Conservation (phyloP, 2,113 vertebrate genomes). For the Menidia beryllina region DNA sequence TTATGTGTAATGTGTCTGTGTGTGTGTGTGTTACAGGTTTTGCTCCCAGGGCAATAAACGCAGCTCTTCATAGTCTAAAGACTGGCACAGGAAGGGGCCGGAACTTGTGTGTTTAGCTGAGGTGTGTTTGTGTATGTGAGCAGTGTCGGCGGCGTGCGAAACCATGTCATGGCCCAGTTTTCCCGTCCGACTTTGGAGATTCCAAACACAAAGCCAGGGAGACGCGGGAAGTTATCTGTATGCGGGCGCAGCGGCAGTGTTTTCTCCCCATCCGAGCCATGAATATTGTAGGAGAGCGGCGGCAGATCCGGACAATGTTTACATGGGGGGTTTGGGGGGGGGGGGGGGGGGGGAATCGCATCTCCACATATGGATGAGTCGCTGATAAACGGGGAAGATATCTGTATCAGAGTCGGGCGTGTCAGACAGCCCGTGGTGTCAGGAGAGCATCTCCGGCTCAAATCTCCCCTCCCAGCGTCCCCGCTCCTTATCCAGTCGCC, state of each 20-base stretch:
- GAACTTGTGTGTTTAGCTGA: background rate
- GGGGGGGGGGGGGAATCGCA: constrained; percentile 4
- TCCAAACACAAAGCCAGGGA: constrained; percentile 12
- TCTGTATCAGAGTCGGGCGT: constrained; percentile 47
- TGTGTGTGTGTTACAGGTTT: constrained; percentile 7
- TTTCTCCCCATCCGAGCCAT: constrained; percentile 46
- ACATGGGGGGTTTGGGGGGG: constrained; percentile 30
- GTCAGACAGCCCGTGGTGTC: constrained; percentile 34
- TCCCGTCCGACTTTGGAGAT: constrained; percentile 43
- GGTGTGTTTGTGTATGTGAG: constrained; percentile 22
- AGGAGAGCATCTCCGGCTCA: constrained; percentile 22
- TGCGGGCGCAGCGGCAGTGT: constrained; percentile 14
- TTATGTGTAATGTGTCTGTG: constrained; percentile 20
- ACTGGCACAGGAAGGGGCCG: constrained; percentile 20
- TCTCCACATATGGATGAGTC: constrained; percentile 59
- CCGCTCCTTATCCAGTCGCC: constrained; percentile 42
- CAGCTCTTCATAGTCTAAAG: constrained; percentile 45
- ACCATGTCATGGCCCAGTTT: constrained; percentile 50
- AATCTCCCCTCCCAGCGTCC: constrained; percentile 36
- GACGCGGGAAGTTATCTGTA: constrained; percentile 36
- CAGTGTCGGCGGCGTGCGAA: constrained; percentile 37
- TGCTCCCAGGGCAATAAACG: constrained; percentile 36
- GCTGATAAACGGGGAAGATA: constrained; percentile 56
- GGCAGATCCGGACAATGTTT: constrained; percentile 44
- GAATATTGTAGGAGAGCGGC: constrained; percentile 64